Percentiles rank a stretch among this genome's conserved stretches.
Conservation (phyloP, 1,140 invertebrate species). For the Euglossa dilemma region DNA sequence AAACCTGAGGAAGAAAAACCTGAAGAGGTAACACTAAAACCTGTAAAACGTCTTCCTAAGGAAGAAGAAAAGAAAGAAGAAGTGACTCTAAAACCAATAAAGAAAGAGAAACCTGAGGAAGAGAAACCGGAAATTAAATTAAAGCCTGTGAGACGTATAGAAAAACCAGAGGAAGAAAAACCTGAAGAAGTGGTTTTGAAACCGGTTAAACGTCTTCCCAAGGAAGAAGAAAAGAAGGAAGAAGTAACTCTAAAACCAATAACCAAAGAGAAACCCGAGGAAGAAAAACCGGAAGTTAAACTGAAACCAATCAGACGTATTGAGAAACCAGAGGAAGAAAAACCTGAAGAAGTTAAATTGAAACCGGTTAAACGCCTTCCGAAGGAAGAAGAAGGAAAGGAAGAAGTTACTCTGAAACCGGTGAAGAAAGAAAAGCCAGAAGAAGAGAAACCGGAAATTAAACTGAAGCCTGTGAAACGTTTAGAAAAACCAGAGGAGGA, state of each 20-base stretch:
- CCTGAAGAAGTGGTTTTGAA: slow-evolving; percentile 69
- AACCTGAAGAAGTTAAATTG: slow-evolving; percentile 62
- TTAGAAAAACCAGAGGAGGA: slow-evolving; percentile 64
- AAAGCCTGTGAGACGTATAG: slow-evolving; percentile 22
- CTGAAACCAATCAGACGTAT: slow-evolving; percentile 69
- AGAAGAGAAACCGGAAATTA: slow-evolving; percentile 50
- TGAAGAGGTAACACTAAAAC: slow-evolving; percentile 40
- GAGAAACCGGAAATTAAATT: slow-evolving; percentile 39
- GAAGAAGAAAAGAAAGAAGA: slow-evolving; percentile 53
- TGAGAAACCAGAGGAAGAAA: slow-evolving; percentile 27
- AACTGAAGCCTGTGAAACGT: slow-evolving; percentile 29
- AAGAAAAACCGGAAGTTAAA: slow-evolving; percentile 43
- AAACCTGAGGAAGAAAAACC: too few relatives aligned
- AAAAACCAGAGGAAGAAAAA: slow-evolving; percentile 29
- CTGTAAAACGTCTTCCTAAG: slow-evolving; percentile 69
- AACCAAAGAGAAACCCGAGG: too few relatives aligned
- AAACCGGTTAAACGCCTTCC: slow-evolving; percentile 73
- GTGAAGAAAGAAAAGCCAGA: slow-evolving; percentile 40
- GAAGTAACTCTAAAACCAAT: slow-evolving; percentile 30
- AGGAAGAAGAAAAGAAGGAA: slow-evolving; percentile 71
- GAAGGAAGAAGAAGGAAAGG: slow-evolving; percentile 69
- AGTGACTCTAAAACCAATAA: slow-evolving; percentile 67
- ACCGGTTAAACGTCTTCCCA: slow-evolving; percentile 71
- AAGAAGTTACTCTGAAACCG: slow-evolving; percentile 40
- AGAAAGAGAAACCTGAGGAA: slow-evolving; percentile 21